Percentiles rank a stretch among this genome's conserved stretches.
These are phyloP conservation scores for Papilio glaucus DNA, from an alignment of 1,140 invertebrate species.

Conservation along the genomic window DNA sequence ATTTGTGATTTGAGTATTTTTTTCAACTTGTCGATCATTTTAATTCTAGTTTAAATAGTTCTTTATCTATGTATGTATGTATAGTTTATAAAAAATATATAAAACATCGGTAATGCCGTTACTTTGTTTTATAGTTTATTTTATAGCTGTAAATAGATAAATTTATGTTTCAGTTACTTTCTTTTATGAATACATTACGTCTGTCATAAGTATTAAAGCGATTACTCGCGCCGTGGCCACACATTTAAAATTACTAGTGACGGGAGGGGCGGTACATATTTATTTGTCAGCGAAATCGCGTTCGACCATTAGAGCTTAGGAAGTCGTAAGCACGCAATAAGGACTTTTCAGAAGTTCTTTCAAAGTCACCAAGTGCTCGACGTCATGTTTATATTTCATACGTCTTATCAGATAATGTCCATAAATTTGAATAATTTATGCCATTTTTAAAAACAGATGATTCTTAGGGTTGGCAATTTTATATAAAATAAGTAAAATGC, in stretches of 20 bases:
- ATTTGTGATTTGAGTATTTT: neutral
- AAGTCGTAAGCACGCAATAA: constrained; percentile 78
- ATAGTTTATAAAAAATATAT: neutral
- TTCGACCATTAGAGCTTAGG: constrained; percentile 66
- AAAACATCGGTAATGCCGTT: too few relatives aligned
- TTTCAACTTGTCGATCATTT: neutral
- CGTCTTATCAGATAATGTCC: constrained; percentile 42
- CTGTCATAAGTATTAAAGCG: neutral
- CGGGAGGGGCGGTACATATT: constrained; percentile 70
- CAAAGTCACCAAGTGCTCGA: constrained; percentile 45
- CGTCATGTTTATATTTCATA: constrained; percentile 62
- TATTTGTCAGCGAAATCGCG: constrained; percentile 79
- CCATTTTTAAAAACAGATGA: constrained; percentile 28
- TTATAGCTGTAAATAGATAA: too few relatives aligned
- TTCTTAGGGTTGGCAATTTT: constrained; percentile 2
- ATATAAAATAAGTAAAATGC: neutral
- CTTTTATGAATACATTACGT: neutral
- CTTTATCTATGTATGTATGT: neutral
- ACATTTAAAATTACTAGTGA: constrained; percentile 63
- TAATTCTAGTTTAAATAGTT: neutral
- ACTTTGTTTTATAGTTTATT: too few relatives aligned
- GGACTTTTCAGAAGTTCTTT: constrained; percentile 64
- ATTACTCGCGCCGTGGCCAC: constrained; percentile 43
- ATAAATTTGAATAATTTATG: constrained; percentile 42
- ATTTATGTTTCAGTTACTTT: neutral